phyloP scores from a whole-genome alignment of 2,113 vertebrate genomes.

The Hoplias malabaricus region DNA sequence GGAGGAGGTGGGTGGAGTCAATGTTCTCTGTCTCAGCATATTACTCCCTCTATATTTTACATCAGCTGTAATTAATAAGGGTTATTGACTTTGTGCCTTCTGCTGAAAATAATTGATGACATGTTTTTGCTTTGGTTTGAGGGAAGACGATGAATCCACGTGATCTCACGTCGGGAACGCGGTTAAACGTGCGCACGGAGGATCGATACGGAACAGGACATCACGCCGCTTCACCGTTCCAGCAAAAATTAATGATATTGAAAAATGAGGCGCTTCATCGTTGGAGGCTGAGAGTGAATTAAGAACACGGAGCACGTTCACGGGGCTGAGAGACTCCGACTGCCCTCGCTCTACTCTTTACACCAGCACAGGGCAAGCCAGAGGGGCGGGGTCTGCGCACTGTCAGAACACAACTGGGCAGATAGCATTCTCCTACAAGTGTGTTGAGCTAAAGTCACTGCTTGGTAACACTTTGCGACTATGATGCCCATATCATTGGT shows the following conservation, averaged over 20 bases:
- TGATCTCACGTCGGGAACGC: slow-evolving; percentile 58
- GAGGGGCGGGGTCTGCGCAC: too few relatives aligned
- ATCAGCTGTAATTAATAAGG: slow-evolving; percentile 73
- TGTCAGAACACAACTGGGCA: too few relatives aligned
- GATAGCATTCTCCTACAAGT: too few relatives aligned
- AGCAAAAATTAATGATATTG: slow-evolving; percentile 69
- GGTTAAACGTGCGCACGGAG: slow-evolving; percentile 48
- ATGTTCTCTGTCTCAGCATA: slow-evolving; percentile 60
- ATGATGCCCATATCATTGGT: too few relatives aligned
- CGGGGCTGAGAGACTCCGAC: too few relatives aligned
- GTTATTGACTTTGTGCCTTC: slow-evolving; percentile 73
- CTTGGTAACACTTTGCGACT: too few relatives aligned
- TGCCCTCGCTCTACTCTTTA: too few relatives aligned
- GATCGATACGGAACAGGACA: slow-evolving; percentile 72
- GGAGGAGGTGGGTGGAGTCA: slow-evolving; percentile 11
- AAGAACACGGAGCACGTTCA: slow-evolving; percentile 13
- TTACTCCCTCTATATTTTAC: slow-evolving; percentile 71
- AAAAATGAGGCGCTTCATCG: slow-evolving; percentile 60
- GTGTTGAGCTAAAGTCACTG: too few relatives aligned
- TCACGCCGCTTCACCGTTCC: slow-evolving; percentile 68
- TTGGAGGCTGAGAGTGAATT: slow-evolving; percentile 41
- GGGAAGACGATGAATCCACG: slow-evolving; percentile 72
- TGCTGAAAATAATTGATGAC: slow-evolving; percentile 75
- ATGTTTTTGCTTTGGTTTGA: slow-evolving; percentile 69
- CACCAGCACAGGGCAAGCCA: too few relatives aligned